Conservation (phyloP, 2,888 invertebrate species). For the Andrena hattorfiana region DNA sequence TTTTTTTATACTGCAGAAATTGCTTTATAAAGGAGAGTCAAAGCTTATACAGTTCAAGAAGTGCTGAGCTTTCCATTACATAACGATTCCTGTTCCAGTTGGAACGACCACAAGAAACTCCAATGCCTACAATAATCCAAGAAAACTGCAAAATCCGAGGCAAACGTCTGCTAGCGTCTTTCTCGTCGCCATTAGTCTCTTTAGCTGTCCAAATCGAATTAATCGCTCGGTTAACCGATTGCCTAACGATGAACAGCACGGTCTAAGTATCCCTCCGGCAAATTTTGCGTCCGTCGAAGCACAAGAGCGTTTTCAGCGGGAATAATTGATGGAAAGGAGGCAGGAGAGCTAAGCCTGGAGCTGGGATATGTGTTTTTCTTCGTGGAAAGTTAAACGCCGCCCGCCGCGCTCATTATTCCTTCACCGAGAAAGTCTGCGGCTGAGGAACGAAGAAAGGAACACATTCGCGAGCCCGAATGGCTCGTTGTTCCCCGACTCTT, state of each 20-base stretch:
- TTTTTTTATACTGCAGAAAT: too few species aligned
- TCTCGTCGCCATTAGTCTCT: not conserved
- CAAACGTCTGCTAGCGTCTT: not conserved
- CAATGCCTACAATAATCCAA: too few species aligned
- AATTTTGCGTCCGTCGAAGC: constrained; percentile 43
- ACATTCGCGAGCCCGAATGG: constrained; percentile 11
- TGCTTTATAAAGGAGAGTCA: too few species aligned
- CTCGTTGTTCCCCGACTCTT: constrained; percentile 13
- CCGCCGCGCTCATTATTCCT: constrained; percentile 67
- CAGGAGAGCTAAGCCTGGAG: not conserved
- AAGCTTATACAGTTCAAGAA: too few species aligned
- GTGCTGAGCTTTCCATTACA: too few species aligned
- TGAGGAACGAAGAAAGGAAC: constrained; percentile 32
- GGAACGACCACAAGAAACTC: too few species aligned
- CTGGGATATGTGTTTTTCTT: constrained; percentile 76
- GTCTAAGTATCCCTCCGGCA: constrained; percentile 36
- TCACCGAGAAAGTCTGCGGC: not conserved
- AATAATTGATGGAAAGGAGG: constrained; percentile 57
- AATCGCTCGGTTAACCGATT: constrained; percentile 36
- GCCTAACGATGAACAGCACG: not conserved
- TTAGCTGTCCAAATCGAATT: constrained; percentile 26
- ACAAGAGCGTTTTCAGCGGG: constrained; percentile 44
- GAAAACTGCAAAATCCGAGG: not conserved
- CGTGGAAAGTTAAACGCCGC: constrained; percentile 69
- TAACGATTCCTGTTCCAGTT: too few species aligned